A percentile compares a stretch with the other conserved stretches of the same genome.
Conservation (phyloP, 2,113 vertebrate genomes). For the Tychaedon coryphoeus region DNA sequence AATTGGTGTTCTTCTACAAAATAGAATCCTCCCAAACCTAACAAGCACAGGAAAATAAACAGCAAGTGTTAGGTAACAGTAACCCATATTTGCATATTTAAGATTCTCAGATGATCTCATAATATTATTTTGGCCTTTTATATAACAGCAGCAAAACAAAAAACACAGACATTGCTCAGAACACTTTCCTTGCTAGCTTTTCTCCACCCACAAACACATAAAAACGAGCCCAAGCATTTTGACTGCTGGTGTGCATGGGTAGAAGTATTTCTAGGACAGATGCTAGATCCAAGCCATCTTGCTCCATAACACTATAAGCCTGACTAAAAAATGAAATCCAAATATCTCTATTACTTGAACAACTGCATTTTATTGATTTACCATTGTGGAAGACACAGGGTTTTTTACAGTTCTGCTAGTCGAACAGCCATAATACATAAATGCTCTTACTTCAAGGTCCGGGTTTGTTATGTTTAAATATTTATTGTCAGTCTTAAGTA, state of each 20-base stretch:
- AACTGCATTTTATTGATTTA: neutral
- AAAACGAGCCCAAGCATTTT: neutral
- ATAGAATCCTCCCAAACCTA: neutral
- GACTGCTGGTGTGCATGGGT: neutral
- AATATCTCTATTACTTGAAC: neutral
- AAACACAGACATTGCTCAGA: neutral
- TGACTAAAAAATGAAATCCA: neutral
- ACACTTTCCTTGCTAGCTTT: neutral
- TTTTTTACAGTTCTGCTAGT: neutral
- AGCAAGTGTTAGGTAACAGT: neutral
- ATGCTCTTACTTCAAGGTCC: neutral
- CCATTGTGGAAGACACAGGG: neutral
- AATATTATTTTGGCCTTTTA: neutral
- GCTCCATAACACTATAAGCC: neutral
- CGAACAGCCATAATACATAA: neutral
- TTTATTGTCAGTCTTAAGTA: neutral
- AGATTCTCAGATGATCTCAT: neutral
- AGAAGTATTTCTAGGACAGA: neutral
- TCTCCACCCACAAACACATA: neutral
- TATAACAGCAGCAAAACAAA: neutral
- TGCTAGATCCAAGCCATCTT: neutral
- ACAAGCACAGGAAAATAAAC: neutral
- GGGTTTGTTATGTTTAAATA: neutral
- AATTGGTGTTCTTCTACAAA: neutral
- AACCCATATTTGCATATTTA: neutral